Evolutionary conservation across 37 sponge, comb jelly and placozoan genomes (phyloP).

Genomic region (Aphrocallistes beatrix): DNA sequence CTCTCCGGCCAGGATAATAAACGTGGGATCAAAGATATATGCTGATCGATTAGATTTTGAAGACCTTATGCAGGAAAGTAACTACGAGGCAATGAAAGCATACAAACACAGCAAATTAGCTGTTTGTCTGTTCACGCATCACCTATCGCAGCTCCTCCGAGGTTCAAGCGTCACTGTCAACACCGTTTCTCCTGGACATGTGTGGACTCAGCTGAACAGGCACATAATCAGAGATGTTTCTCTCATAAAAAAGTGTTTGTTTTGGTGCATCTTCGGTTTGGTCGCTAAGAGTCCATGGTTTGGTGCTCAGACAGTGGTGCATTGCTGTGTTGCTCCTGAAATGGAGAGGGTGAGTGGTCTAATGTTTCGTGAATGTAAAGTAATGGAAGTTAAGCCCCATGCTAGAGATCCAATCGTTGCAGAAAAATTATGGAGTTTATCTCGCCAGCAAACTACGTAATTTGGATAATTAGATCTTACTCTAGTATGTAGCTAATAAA

Average conservation of each 20-base stretch:
- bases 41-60: neutral
- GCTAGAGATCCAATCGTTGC: neutral
- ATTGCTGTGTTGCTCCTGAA: neutral
- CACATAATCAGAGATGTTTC: neutral
- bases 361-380: neutral
- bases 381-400: neutral
- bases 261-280: neutral
- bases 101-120: neutral
- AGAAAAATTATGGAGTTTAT: neutral
- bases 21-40: neutral
- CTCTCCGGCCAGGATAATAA: neutral
- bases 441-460: neutral
- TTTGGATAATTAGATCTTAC: neutral
- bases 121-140: neutral
- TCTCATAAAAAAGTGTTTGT: neutral
- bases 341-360: neutral
- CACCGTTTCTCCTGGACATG: neutral
- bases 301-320: slow-evolving; percentile 8
- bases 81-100: neutral
- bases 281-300: neutral
- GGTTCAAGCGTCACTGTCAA: slow-evolving; percentile 6
- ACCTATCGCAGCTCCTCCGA: neutral
- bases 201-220: neutral
- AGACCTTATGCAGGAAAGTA: neutral
- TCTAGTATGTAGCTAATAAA: neutral